Percentiles rank a stretch among this genome's conserved stretches.
phyloP scores from a whole-genome alignment of 2,888 invertebrate genomes.

The Philonicus albiceps region DNA sequence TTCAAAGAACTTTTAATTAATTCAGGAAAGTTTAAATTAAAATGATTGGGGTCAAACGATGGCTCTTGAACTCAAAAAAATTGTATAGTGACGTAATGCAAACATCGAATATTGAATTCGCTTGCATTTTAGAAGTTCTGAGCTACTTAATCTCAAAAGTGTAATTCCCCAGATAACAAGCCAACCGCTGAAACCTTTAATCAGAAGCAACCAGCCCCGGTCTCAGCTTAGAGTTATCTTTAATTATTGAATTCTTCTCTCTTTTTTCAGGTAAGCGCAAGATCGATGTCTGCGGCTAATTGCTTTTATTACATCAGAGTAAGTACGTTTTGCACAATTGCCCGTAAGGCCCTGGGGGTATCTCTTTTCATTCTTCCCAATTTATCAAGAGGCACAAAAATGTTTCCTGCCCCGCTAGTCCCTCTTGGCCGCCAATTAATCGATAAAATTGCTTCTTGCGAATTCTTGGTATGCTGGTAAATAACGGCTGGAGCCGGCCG shows the following conservation, averaged over 20 bases:
- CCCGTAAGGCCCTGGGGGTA: neutral
- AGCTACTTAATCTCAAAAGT: neutral
- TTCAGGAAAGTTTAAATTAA: neutral
- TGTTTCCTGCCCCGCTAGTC: too few relatives aligned
- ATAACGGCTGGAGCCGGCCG: neutral
- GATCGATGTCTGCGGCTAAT: neutral
- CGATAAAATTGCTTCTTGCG: conserved; percentile 23
- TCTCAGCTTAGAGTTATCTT: neutral
- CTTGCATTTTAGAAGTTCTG: neutral
- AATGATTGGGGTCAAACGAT: too few relatives aligned
- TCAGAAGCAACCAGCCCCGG: neutral
- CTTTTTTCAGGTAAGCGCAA: conserved; percentile 25
- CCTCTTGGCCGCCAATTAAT: neutral
- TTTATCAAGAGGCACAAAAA: conserved; percentile 13
- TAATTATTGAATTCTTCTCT: neutral
- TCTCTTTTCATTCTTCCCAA: conserved; percentile 8
- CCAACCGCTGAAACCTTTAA: neutral
- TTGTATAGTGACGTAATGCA: neutral
- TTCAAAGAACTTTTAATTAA: neutral
- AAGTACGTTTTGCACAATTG: conserved; percentile 24
- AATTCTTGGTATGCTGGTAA: conserved; percentile 15
- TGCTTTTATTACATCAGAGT: conserved; percentile 25
- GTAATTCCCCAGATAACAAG: neutral
- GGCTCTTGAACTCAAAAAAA: neutral
- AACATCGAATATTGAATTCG: neutral